Evolutionary conservation across 2,797 vertebrate genomes (phyloP).

Genomic region (Myioborus melanocephalus): DNA sequence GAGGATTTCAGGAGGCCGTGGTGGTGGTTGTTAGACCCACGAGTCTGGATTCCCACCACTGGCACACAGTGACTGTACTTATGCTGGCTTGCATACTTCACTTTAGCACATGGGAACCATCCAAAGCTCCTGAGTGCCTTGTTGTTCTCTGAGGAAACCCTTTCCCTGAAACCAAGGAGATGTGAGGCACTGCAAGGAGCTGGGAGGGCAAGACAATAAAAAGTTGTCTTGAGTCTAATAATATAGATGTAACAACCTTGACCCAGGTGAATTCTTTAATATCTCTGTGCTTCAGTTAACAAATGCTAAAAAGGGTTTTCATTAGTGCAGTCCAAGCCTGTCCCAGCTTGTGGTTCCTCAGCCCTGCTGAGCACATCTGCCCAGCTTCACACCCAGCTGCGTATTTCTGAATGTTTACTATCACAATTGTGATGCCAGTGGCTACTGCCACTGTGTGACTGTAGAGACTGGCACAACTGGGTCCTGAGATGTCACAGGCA

Average conservation of each 20-base stretch:
- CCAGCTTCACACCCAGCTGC: not conserved
- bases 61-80: not conserved
- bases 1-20: not conserved
- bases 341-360: not conserved
- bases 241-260: not conserved
- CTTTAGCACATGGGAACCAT: not conserved
- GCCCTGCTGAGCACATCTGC: conserved; percentile 27
- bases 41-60: not conserved
- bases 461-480: not conserved
- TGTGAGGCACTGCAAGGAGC: not conserved
- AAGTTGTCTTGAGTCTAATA: not conserved
- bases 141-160: not conserved
- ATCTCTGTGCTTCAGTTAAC: conserved; percentile 18
- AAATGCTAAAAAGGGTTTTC: not conserved
- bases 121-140: not conserved
- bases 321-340: not conserved
- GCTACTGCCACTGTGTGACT: not conserved
- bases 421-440: not conserved
- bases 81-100: not conserved
- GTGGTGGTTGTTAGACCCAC: not conserved
- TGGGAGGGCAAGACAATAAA: not conserved
- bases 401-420: not conserved
- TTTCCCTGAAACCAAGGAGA: not conserved
- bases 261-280: not conserved
- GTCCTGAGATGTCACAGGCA: not conserved